Evolutionary conservation across 2,113 vertebrate species (phyloP).

Genomic region (Chitala chitala): DNA sequence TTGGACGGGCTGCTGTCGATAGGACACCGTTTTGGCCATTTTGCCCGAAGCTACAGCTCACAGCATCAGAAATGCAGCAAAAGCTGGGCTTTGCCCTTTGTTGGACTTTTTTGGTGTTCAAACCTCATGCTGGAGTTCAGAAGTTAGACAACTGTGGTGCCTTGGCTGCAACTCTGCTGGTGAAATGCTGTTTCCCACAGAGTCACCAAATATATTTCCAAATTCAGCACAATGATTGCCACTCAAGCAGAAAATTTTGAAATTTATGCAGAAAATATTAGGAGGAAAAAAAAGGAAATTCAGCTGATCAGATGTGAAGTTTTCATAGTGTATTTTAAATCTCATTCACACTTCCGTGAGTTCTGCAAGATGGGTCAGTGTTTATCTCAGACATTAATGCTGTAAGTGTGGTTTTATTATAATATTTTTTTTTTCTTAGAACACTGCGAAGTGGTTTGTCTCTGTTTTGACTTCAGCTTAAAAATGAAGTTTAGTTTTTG

Average conservation of each 20-base stretch:
- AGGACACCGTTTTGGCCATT: no score
- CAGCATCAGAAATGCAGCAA: no score
- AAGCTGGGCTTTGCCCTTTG: no score
- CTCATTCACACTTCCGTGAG: background rate
- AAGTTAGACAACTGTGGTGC: no score
- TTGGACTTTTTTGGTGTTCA: no score
- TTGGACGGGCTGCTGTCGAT: no score
- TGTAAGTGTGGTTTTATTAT: background rate
- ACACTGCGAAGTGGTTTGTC: background rate
- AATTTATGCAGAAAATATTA: background rate
- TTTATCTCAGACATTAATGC: background rate
- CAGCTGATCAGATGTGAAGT: background rate
- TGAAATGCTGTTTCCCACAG: background rate
- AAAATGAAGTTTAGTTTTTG: no score
- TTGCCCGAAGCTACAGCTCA: no score
- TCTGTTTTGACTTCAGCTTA: background rate
- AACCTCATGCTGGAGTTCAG: no score
- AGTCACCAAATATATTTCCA: background rate
- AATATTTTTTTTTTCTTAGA: no score
- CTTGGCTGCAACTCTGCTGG: no score
- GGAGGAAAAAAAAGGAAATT: background rate
- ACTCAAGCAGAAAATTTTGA: background rate
- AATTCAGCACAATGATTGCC: background rate
- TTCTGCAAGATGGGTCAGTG: background rate
- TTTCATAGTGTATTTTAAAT: background rate